These are phyloP conservation scores for Salmo trutta DNA, from an alignment of 2,797 vertebrate genomes.

Conservation along the genomic window DNA sequence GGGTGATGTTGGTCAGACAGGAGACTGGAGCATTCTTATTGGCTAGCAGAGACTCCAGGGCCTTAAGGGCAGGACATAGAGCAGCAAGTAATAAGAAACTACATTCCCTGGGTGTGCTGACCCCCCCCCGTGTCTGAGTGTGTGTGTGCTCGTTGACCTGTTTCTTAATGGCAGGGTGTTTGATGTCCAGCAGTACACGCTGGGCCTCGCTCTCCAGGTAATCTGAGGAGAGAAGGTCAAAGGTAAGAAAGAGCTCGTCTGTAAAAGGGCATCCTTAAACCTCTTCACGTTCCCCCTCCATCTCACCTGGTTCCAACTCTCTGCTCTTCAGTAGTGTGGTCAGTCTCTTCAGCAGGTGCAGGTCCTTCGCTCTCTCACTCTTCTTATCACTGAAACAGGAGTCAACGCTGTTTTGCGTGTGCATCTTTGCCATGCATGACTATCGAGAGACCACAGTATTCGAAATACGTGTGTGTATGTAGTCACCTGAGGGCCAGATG, in stretches of 20 bases:
- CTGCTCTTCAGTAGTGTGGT: conserved; percentile 77
- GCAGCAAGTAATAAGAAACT: not conserved
- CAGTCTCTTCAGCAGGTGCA: conserved; percentile 92
- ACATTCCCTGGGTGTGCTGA: not conserved
- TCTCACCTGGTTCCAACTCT: conserved; percentile 68
- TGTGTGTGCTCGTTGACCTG: conserved; percentile 74
- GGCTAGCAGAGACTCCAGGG: conserved; percentile 88
- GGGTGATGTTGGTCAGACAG: conserved; percentile 83
- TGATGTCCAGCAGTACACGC: conserved; percentile 89
- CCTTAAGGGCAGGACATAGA: conserved; percentile 71
- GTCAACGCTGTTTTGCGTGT: not conserved
- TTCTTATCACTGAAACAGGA: conserved; percentile 87
- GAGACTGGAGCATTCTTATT: conserved; percentile 83
- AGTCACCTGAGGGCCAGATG: conserved; percentile 94
- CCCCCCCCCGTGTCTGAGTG: not conserved
- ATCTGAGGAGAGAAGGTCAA: conserved; percentile 64
- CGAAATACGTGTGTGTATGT: not conserved
- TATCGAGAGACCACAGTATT: too few relatives aligned
- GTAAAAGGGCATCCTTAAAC: not conserved
- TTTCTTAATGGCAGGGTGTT: conserved; percentile 93
- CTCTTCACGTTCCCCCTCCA: not conserved
- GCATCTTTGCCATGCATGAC: conserved; percentile 8
- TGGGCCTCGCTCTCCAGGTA: conserved; percentile 86
- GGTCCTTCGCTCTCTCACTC: conserved; percentile 93
- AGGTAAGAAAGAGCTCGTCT: not conserved